These are phyloP conservation scores for Cinclus cinclus DNA, from an alignment of 2,113 vertebrate genomes.

Conservation along the genomic window DNA sequence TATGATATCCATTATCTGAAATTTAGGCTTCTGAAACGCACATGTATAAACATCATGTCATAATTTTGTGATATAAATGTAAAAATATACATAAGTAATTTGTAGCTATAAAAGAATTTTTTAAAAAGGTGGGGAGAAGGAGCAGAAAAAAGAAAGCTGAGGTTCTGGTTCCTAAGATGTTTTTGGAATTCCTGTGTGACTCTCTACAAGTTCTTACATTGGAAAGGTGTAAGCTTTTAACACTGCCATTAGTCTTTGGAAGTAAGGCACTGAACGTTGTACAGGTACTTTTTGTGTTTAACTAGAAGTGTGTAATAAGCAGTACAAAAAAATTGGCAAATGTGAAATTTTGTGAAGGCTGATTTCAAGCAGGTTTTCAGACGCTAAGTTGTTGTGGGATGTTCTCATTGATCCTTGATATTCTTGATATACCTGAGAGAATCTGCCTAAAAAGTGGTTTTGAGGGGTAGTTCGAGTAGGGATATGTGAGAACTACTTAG, in stretches of 20 bases:
- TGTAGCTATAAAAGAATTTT: background rate
- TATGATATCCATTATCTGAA: background rate
- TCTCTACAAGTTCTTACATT: background rate
- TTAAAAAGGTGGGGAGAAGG: fast-evolving
- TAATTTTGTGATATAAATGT: background rate
- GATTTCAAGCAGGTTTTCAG: background rate
- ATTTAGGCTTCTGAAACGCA: background rate
- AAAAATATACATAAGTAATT: background rate
- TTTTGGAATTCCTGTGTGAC: background rate
- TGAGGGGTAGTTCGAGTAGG: background rate
- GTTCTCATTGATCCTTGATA: background rate
- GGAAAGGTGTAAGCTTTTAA: background rate
- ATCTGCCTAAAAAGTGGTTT: background rate
- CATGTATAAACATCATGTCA: background rate
- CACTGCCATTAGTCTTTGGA: background rate
- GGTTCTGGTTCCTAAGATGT: background rate
- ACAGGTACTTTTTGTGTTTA: background rate
- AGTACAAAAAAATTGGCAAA: background rate
- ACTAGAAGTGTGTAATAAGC: background rate
- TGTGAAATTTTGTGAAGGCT: background rate
- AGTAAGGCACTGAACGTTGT: background rate
- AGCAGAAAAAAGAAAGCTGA: background rate
- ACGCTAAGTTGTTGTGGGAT: background rate
- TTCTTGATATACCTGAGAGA: background rate
- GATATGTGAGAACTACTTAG: background rate